Base-by-base conservation (phyloP, 2,888 invertebrate genomes). In the Timandra comae region DNA sequence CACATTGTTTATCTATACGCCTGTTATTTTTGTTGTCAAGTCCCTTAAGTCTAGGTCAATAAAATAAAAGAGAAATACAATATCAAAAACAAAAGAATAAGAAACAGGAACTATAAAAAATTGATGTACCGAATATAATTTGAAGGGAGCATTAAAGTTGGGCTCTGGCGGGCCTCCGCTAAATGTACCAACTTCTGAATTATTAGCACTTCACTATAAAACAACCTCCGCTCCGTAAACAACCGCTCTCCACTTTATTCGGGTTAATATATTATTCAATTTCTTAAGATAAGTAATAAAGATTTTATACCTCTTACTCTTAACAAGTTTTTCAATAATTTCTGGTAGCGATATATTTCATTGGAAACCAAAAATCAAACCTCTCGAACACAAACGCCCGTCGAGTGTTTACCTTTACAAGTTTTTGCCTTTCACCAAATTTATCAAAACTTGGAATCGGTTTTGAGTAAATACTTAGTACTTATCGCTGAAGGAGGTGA, bases 111-210 rank as follows among this genome's bases (percentile, higher is more conserved):
- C 52, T 46, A 61, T 47, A 61, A 58, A 55, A 57, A 63, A 60
- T 63, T 60, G 52, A 63, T 58, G 63, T 58, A 45, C 52, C 56
- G 51, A 44, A 52, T 59, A 61, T 64, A 63, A 71, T 65, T 63
- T 40, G 60, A 49, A 52, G 48, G 38, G 49, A 42, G 45, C 47
- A 58, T 56, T 56, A 50, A 59, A 63, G 52, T 63, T 59, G 29
- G 25, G 35, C 44, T 42, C 28, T 31, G 12, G 33, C 34, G 28
- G 30, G 38, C 29, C 25, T 22, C 27, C 27, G 27, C 19, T 31
- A 34, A 46, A 52, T 49, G 44, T 51, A 43, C 29, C 35, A 38
- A 63, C 52, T 56, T 54, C 49, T 57, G 55, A 63, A 48, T 61
- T 62, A 63, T 57, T 48, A 52, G 40, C 44, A 25, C 41, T 46